Base-by-base conservation (phyloP, 2,113 vertebrate species). In the Calidris pugnax region DNA sequence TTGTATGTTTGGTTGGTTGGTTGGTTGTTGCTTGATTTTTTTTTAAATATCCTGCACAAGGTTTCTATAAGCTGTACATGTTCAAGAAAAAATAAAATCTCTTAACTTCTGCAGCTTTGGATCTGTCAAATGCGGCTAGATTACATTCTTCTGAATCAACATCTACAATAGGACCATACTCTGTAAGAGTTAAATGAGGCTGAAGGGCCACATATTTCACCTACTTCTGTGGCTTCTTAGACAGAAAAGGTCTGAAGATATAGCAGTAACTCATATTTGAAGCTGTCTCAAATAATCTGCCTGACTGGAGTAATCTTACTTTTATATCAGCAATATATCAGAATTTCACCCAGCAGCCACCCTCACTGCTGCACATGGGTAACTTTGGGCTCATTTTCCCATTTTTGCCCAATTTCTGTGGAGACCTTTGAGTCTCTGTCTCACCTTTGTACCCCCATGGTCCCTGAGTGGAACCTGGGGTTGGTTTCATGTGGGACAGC, bases 401-500 rank as follows among this genome's bases (percentile, higher is more conserved):
- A 9, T 26, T 67, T 73, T 47, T 82, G 13, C 16, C 56, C 14
- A n/a, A 16, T 39, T 74, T 74, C 10, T 32, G 0, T 3, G 6
- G 9, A 81, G 10, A 3, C 19, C 10, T 3, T 14, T 30, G 66
- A 43, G 41, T 26, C 21, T 30, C 45, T 45, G 3, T 50, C 11
- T 78, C 71, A 55, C 19, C n/a, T 28, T 16, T 82, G 43, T 32
- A 22, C 7, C 47, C 6, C 45, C 16, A 5, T 4, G 10, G 45
- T 10, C 19, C 37, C 14, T 30, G 8, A n/a, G 45, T 18, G 47
- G 30, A 71, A 7, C 23, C 33, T 62, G 53, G 9, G 5, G 8
- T 20, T 62, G 35, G 26, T 17, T 19, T 41, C 14, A 6, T 6
- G 13, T 1, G 0, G 22, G 37, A 28, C 0, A 1, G 2, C 7